Evolutionary conservation across 2,888 invertebrate genomes (phyloP).

Genomic region (Orchestes rusci): DNA sequence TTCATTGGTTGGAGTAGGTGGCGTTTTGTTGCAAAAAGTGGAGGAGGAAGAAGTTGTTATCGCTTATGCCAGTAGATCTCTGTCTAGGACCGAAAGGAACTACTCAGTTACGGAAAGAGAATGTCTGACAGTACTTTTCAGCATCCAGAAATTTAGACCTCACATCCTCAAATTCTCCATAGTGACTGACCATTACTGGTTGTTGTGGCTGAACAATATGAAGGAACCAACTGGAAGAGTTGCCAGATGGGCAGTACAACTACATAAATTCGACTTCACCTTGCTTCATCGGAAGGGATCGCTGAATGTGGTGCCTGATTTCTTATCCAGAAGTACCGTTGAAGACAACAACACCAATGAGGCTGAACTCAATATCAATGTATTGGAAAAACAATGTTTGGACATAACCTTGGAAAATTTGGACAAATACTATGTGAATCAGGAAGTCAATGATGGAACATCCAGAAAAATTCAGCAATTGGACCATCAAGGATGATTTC

Average conservation of each 20-base stretch:
- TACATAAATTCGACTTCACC: constrained; percentile 26
- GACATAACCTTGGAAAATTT: too few species aligned
- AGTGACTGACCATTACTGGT: constrained; percentile 28
- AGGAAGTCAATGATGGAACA: too few species aligned
- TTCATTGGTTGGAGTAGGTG: constrained; percentile 14
- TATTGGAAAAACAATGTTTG: too few species aligned
- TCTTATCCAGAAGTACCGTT: constrained; percentile 9
- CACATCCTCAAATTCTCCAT: constrained; percentile 29
- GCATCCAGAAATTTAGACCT: constrained; percentile 23
- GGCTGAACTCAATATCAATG: too few species aligned
- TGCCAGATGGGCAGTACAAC: constrained; percentile 25
- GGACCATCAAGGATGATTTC: too few species aligned
- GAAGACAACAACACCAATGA: too few species aligned
- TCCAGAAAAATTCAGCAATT: too few species aligned
- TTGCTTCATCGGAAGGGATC: constrained; percentile 24
- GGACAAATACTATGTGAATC: too few species aligned
- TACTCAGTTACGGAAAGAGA: constrained; percentile 25
- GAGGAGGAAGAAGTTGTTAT: constrained; percentile 11
- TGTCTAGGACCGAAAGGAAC: constrained; percentile 25
- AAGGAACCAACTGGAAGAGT: constrained; percentile 21
- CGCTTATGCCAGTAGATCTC: constrained; percentile 19
- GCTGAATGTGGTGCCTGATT: constrained; percentile 23
- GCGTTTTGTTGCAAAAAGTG: constrained; percentile 11
- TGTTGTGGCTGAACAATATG: constrained; percentile 24
- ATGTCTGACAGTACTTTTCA: constrained; percentile 30